phyloP scores from a whole-genome alignment of 2,113 vertebrate species.

The Micronisus gabar region DNA sequence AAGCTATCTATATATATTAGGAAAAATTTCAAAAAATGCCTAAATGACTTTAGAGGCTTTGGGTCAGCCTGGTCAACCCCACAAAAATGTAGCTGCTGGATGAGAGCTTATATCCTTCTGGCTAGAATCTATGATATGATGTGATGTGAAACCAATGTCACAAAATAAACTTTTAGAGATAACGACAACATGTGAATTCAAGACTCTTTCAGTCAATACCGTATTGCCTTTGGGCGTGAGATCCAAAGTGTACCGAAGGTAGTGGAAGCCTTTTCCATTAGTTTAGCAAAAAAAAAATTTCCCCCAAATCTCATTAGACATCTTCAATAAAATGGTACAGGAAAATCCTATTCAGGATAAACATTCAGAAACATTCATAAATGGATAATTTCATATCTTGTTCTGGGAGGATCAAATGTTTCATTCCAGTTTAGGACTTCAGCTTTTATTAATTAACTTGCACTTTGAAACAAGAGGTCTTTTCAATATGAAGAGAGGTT shows the following conservation, averaged over 20 bases:
- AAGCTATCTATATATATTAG: background rate
- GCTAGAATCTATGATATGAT: background rate
- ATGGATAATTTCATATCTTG: background rate
- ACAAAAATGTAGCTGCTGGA: background rate
- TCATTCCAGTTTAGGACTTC: background rate
- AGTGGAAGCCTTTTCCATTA: background rate
- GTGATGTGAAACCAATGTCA: background rate
- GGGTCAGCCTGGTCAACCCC: background rate
- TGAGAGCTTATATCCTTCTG: background rate
- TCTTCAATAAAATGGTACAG: background rate
- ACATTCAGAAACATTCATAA: background rate
- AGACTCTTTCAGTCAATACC: background rate
- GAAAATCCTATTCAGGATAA: background rate
- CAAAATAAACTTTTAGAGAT: background rate
- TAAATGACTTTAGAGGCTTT: constrained; percentile 23
- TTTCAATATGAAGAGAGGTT: background rate
- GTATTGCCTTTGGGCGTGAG: background rate
- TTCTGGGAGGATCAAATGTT: background rate
- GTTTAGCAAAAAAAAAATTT: background rate
- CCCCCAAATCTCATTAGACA: background rate
- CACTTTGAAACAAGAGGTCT: background rate
- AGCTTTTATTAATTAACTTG: background rate
- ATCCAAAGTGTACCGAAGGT: background rate
- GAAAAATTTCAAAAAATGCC: background rate
- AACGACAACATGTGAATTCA: background rate